Evolutionary conservation across 2,113 vertebrate species (phyloP).

Genomic region (Cyphomyrus discorhynchus): DNA sequence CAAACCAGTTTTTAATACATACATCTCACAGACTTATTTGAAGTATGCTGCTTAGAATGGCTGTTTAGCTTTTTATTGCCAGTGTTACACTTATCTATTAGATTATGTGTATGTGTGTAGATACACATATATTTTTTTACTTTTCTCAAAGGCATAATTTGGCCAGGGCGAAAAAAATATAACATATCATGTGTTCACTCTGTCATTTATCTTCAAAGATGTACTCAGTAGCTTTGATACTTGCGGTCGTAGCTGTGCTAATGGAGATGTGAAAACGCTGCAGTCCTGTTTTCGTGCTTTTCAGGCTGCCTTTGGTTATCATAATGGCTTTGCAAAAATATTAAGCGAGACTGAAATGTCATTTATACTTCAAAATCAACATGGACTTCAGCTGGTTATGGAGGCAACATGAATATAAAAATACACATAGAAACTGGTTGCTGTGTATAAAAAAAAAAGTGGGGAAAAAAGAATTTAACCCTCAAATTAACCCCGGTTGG

Average conservation of each 20-base stretch:
- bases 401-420: neutral
- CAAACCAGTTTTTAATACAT: neutral
- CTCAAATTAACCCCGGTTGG: neutral
- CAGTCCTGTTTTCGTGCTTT: neutral
- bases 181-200: neutral
- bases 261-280: neutral
- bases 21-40: neutral
- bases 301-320: neutral
- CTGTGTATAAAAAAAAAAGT: neutral
- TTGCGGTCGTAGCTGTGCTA: neutral
- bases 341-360: neutral
- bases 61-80: neutral
- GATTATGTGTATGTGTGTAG: no score
- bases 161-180: neutral
- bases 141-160: neutral
- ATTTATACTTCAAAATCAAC: neutral
- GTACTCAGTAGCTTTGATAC: neutral
- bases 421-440: neutral
- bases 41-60: neutral
- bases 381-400: neutral
- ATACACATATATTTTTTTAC: neutral
- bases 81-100: neutral
- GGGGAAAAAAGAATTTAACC: neutral
- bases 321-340: neutral
- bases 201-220: neutral